These are phyloP conservation scores for Homarus americanus DNA, from an alignment of 1,140 invertebrate species.

Conservation along the genomic window DNA sequence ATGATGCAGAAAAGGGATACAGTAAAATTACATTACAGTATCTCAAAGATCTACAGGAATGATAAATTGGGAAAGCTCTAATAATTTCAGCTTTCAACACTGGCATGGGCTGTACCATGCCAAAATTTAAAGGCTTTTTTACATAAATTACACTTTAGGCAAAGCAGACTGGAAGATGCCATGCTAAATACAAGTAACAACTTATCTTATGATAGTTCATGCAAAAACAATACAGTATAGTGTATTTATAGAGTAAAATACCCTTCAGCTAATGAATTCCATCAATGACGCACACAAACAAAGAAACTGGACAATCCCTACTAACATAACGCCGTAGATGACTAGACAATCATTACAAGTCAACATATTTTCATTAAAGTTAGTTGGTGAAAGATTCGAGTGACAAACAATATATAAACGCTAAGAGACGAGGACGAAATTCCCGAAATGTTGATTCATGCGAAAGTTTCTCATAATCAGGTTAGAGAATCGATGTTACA, in stretches of 20 bases:
- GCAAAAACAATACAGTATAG: not conserved
- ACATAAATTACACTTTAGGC: too few species aligned
- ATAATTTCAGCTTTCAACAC: too few species aligned
- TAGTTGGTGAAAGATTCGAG: not conserved
- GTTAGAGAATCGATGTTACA: not conserved
- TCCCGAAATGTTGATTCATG: conserved; percentile 17
- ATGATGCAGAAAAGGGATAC: too few species aligned
- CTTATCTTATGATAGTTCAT: not conserved
- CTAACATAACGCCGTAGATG: not conserved
- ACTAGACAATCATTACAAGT: not conserved
- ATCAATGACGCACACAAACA: not conserved
- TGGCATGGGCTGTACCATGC: too few species aligned
- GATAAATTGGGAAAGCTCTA: too few species aligned
- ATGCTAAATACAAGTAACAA: too few species aligned
- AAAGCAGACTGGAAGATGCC: too few species aligned
- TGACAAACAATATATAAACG: not conserved
- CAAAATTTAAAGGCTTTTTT: too few species aligned
- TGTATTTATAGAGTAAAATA: not conserved
- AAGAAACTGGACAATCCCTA: not conserved
- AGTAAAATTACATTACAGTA: too few species aligned
- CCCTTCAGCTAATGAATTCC: not conserved
- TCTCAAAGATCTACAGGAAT: not conserved
- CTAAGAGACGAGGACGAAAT: conserved; percentile 17
- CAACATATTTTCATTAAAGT: not conserved
- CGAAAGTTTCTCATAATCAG: not conserved